These are phyloP conservation scores for Callyntrura guangdongensis DNA, from an alignment of 2,888 invertebrate genomes.

Conservation along the genomic window DNA sequence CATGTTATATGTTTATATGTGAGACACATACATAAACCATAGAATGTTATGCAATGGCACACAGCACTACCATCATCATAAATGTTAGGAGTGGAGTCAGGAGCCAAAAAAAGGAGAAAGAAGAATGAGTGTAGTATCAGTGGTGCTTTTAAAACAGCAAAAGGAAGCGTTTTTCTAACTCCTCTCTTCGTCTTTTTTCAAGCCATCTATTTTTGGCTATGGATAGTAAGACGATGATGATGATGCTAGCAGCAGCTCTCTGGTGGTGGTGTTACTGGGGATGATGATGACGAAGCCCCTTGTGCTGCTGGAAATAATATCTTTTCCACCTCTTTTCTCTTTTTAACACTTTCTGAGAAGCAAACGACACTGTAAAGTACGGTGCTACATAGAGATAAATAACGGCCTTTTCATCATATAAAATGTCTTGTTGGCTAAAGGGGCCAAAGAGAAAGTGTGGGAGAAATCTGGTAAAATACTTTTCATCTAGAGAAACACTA, in stretches of 20 bases:
- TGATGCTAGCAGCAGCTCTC: background rate
- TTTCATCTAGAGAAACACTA: background rate
- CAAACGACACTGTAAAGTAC: background rate
- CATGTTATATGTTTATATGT: slow-evolving; percentile 65
- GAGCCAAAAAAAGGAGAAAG: slow-evolving; percentile 71
- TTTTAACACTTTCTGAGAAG: slow-evolving; percentile 40
- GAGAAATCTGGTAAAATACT: slow-evolving; percentile 25
- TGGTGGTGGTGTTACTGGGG: slow-evolving; percentile 9
- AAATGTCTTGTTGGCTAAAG: slow-evolving; percentile 24
- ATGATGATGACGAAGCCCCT: slow-evolving; percentile 40
- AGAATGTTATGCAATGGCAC: background rate
- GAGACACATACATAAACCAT: slow-evolving; percentile 40
- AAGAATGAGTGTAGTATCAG: slow-evolving; percentile 25
- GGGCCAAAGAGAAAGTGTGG: slow-evolving; percentile 12
- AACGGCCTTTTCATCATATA: slow-evolving; percentile 44
- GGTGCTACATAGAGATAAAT: slow-evolving; percentile 18
- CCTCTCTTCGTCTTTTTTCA: slow-evolving; percentile 24
- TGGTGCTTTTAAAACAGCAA: slow-evolving; percentile 50
- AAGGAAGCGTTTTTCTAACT: slow-evolving; percentile 46
- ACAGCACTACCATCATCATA: slow-evolving; percentile 15
- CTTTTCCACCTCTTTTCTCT: slow-evolving; percentile 61
- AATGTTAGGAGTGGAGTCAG: slow-evolving; percentile 53
- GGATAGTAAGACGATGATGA: slow-evolving; percentile 32
- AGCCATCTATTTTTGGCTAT: slow-evolving; percentile 61
- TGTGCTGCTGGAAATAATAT: slow-evolving; percentile 66